Percentiles rank a stretch among this genome's conserved stretches.
These are phyloP conservation scores for Rhagoletis pomonella DNA, from an alignment of 1,140 invertebrate genomes.

Conservation along the genomic window DNA sequence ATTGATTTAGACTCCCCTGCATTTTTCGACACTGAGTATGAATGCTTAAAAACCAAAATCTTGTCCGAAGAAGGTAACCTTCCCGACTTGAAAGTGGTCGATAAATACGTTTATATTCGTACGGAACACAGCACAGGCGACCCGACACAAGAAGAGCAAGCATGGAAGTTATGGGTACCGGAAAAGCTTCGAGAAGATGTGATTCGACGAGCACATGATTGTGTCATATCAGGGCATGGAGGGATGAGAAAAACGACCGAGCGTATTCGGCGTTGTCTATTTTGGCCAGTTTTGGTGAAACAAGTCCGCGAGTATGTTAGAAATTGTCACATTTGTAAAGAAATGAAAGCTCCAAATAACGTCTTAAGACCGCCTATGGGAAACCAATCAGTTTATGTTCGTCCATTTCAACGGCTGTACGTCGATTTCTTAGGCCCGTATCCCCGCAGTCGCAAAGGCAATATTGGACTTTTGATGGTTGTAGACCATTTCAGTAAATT, in stretches of 20 bases:
- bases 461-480: conserved; percentile 44
- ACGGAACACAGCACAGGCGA: conserved; percentile 31
- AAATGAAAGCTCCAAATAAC: conserved; percentile 12
- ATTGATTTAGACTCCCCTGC: conserved; percentile 39
- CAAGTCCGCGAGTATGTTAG: conserved; percentile 22
- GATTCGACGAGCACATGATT: neutral
- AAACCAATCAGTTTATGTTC: neutral
- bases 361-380: neutral
- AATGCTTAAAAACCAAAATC: neutral
- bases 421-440: conserved; percentile 53
- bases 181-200: neutral
- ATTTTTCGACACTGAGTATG: conserved; percentile 40
- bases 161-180: no score
- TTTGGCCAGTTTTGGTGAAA: conserved; percentile 31
- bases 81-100: conserved; percentile 45
- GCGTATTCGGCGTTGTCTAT: conserved; percentile 2
- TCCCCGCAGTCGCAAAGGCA: conserved; percentile 49
- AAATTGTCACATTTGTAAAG: conserved; percentile 24
- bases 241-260: conserved; percentile 50
- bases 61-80: neutral
- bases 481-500: no score
- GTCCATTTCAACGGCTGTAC: conserved; percentile 48
- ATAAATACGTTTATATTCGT: conserved; percentile 45
- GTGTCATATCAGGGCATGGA: neutral
- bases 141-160: neutral